Conservation (phyloP, 92 coral and sea anemone species). For the Porites evermanni region DNA sequence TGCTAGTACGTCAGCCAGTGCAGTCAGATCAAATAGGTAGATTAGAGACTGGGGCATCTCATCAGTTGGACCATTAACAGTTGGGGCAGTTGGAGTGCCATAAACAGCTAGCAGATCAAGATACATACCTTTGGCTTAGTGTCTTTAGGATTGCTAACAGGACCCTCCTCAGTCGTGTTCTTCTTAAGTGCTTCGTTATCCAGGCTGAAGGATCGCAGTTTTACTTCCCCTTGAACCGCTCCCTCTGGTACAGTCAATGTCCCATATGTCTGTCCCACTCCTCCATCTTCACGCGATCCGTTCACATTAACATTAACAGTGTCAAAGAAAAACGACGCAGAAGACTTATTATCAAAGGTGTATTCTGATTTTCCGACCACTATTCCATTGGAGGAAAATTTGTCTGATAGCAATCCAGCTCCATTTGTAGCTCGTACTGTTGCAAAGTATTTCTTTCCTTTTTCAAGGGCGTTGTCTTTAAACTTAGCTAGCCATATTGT, state of each 20-base stretch:
- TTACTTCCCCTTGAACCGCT: constrained; percentile 87
- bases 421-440: constrained; percentile 92
- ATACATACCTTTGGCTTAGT: constrained; percentile 80
- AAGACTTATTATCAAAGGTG: constrained; percentile 78
- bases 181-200: constrained; percentile 67
- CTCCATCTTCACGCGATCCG: constrained; percentile 85
- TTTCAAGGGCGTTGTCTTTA: constrained; percentile 74
- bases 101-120: too few species aligned
- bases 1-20: too few species aligned
- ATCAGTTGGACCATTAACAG: too few species aligned
- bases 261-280: constrained; percentile 95
- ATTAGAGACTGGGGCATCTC: too few species aligned
- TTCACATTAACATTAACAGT: constrained; percentile 88
- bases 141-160: constrained; percentile 75
- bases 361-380: constrained; percentile 98
- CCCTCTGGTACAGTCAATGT: constrained; percentile 92
- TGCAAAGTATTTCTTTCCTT: constrained; percentile 79
- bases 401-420: constrained; percentile 90
- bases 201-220: constrained; percentile 89
- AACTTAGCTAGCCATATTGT: constrained; percentile 91
- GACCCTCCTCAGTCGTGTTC: constrained; percentile 86
- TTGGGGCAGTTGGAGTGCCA: too few species aligned
- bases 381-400: constrained; percentile 88
- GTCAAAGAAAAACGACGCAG: constrained; percentile 96
- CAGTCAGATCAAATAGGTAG: too few species aligned